phyloP scores from a whole-genome alignment of 2,797 vertebrate species.

The Sebastes hubbsi region DNA sequence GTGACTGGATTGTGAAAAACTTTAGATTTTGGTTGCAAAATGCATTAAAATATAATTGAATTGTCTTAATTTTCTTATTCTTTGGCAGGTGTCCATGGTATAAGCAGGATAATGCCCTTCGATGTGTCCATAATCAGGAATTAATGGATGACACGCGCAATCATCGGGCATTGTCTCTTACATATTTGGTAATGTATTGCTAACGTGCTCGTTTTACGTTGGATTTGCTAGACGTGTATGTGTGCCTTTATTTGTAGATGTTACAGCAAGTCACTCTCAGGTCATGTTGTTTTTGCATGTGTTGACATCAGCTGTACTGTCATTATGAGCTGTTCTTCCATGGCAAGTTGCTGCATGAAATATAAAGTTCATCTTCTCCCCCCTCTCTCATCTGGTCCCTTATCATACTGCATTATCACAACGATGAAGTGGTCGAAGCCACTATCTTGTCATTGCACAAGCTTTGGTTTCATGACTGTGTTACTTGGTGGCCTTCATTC shows the following conservation, averaged over 20 bases:
- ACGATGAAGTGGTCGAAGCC: neutral
- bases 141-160: no score
- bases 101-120: no score
- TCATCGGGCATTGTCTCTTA: no score
- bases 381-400: neutral
- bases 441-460: neutral
- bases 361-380: neutral
- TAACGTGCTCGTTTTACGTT: no score
- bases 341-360: neutral
- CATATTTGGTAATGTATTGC: no score
- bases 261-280: neutral
- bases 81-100: no score
- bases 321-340: neutral
- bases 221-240: neutral
- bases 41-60: no score
- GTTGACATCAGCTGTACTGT: neutral
- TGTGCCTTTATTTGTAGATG: neutral
- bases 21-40: no score
- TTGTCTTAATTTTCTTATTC: no score
- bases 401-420: neutral
- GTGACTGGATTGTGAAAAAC: no score
- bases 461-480: neutral
- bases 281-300: neutral
- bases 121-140: no score
- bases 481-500: neutral